A percentile compares a stretch with the other conserved stretches of the same genome.
Conservation (phyloP, 2,888 invertebrate genomes). For the Lymantria monacha region DNA sequence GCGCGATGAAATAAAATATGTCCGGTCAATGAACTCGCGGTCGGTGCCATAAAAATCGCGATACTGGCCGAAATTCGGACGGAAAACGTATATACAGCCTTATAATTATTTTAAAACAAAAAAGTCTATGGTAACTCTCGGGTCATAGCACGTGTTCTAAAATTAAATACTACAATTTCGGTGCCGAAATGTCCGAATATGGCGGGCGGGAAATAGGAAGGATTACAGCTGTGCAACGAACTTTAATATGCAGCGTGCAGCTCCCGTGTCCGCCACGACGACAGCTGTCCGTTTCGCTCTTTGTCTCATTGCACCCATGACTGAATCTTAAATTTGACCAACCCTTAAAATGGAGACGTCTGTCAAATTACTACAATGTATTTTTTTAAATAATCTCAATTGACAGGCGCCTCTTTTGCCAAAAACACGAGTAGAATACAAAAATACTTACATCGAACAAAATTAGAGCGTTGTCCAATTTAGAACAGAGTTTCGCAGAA, state of each 20-base stretch:
- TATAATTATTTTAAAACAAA: slow-evolving; percentile 27
- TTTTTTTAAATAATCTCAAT: slow-evolving; percentile 22
- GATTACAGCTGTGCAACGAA: slow-evolving; percentile 54
- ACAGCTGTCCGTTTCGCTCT: slow-evolving; percentile 51
- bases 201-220: slow-evolving; percentile 45
- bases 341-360: slow-evolving; percentile 25
- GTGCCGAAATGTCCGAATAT: slow-evolving; percentile 38
- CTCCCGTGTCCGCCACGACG: slow-evolving; percentile 46
- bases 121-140: slow-evolving; percentile 8
- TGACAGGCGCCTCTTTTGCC: slow-evolving; percentile 15
- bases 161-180: slow-evolving; percentile 25
- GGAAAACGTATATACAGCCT: slow-evolving; percentile 50
- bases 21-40: slow-evolving; percentile 79
- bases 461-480: slow-evolving; percentile 32
- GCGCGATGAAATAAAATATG: slow-evolving; percentile 83
- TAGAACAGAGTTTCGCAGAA: slow-evolving; percentile 30
- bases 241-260: slow-evolving; percentile 61
- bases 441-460: slow-evolving; percentile 51
- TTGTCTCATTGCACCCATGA: slow-evolving; percentile 35
- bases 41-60: slow-evolving; percentile 81
- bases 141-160: slow-evolving; percentile 14
- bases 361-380: slow-evolving; percentile 7
- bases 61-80: slow-evolving; percentile 77
- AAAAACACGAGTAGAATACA: slow-evolving; percentile 20
- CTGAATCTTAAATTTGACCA: slow-evolving; percentile 30